Evolutionary conservation across 2,797 vertebrate species (phyloP).

Genomic region (Thripadectes ignobilis): DNA sequence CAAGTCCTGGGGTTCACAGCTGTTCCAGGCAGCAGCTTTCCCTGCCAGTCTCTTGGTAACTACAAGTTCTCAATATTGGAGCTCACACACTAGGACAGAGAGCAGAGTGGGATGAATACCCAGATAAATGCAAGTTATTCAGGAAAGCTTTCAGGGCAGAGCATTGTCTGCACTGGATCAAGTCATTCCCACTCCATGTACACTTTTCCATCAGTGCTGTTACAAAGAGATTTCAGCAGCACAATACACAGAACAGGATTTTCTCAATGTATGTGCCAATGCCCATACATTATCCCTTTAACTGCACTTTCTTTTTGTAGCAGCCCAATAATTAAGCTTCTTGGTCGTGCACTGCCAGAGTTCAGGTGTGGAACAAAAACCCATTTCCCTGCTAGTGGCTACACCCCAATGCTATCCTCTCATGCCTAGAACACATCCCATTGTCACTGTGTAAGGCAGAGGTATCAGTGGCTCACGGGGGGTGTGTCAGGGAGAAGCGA

Average conservation of each 20-base stretch:
- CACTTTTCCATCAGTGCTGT: background rate
- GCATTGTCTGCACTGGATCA: background rate
- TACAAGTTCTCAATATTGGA: rapidly evolving
- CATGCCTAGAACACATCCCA: background rate
- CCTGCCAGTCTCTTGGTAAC: background rate
- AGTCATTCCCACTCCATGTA: background rate
- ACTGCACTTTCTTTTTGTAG: background rate
- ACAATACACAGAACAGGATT: background rate
- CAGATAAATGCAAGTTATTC: background rate
- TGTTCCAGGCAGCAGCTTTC: background rate
- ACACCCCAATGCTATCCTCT: background rate
- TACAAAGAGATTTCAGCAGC: background rate
- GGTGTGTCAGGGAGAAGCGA: background rate
- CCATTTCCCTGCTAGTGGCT: background rate
- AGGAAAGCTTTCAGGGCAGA: background rate
- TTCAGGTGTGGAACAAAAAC: background rate
- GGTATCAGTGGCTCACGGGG: background rate
- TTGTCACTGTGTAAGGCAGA: background rate
- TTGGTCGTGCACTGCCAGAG: background rate
- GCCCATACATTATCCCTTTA: background rate
- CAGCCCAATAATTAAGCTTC: background rate
- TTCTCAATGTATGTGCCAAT: background rate
- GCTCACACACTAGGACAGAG: background rate
- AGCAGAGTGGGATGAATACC: background rate
- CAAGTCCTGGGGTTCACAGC: background rate